Percentiles rank a stretch among this genome's conserved stretches.
Evolutionary conservation across 2,113 vertebrate species (phyloP).

Genomic region (Rhagologus leucostigma): DNA sequence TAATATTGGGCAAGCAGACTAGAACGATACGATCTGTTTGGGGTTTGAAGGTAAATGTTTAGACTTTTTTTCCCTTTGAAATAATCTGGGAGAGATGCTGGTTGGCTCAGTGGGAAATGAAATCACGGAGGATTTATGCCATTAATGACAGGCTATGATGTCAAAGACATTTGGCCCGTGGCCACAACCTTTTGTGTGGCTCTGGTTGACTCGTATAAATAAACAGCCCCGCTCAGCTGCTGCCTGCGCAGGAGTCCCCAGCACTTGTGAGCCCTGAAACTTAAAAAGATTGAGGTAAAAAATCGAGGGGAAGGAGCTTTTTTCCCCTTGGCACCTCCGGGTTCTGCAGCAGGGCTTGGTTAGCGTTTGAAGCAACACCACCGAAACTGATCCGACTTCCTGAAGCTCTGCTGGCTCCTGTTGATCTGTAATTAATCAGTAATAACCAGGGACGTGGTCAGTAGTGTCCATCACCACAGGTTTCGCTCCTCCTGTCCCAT

Average conservation of each 20-base stretch:
- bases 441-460: rapidly evolving
- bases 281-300: neutral
- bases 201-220: slow-evolving; percentile 37
- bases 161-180: slow-evolving; percentile 47
- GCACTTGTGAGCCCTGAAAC: neutral
- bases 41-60: slow-evolving; percentile 58
- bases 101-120: slow-evolving; percentile 59
- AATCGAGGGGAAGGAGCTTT: neutral
- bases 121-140: slow-evolving; percentile 60
- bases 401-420: neutral
- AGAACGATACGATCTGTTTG: slow-evolving; percentile 49
- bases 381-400: neutral
- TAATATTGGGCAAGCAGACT: neutral
- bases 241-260: slow-evolving; percentile 15
- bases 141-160: slow-evolving; percentile 58
- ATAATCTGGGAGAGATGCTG: slow-evolving; percentile 47
- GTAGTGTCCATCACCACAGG: rapidly evolving
- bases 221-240: slow-evolving; percentile 23
- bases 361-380: neutral
- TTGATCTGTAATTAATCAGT: neutral
- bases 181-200: slow-evolving; percentile 61
- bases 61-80: slow-evolving; percentile 47
- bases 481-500: neutral
- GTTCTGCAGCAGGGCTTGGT: neutral
- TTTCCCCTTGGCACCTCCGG: neutral